A percentile compares a stretch with the other conserved stretches of the same genome.
These are phyloP conservation scores for Cheilosia grossa DNA, from an alignment of 2,888 invertebrate genomes.

Conservation along the genomic window DNA sequence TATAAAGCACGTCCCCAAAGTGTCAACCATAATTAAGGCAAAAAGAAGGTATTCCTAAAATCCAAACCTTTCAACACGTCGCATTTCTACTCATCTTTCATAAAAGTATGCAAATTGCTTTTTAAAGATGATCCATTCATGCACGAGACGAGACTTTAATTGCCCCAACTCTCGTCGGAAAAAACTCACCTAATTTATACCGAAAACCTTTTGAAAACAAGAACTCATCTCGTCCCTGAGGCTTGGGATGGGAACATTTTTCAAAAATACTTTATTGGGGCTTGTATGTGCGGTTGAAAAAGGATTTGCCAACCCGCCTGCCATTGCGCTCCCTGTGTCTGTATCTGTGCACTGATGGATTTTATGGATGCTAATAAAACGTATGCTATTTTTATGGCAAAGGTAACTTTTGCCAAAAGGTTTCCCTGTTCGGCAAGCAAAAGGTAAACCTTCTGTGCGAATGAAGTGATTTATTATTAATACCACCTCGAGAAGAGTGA, in stretches of 20 bases:
- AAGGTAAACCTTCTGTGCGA: constrained; percentile 45
- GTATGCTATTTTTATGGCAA: constrained; percentile 68
- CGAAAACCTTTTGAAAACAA: constrained; percentile 10
- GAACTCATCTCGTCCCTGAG: constrained; percentile 20
- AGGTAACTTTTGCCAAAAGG: constrained; percentile 41
- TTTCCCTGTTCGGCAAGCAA: constrained; percentile 6
- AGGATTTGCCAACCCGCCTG: constrained; percentile 12
- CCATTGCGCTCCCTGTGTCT: neutral
- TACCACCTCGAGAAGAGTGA: constrained; percentile 21
- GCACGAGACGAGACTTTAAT: constrained; percentile 10
- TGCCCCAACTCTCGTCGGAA: neutral
- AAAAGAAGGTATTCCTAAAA: neutral
- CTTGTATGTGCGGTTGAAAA: constrained; percentile 41
- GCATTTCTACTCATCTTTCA: neutral
- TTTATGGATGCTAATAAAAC: constrained; percentile 73
- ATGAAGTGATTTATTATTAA: constrained; percentile 73
- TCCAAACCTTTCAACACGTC: constrained; percentile 12
- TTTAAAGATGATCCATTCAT: neutral
- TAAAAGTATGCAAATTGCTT: constrained; percentile 24
- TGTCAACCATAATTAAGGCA: neutral
- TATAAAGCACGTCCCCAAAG: no score
- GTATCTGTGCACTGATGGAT: constrained; percentile 44
- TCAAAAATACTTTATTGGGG: constrained; percentile 47
- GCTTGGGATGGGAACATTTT: constrained; percentile 18
- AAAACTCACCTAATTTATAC: constrained; percentile 30